Base-by-base conservation (phyloP, 2,113 vertebrate species). In the Cyanoderma ruficeps region DNA sequence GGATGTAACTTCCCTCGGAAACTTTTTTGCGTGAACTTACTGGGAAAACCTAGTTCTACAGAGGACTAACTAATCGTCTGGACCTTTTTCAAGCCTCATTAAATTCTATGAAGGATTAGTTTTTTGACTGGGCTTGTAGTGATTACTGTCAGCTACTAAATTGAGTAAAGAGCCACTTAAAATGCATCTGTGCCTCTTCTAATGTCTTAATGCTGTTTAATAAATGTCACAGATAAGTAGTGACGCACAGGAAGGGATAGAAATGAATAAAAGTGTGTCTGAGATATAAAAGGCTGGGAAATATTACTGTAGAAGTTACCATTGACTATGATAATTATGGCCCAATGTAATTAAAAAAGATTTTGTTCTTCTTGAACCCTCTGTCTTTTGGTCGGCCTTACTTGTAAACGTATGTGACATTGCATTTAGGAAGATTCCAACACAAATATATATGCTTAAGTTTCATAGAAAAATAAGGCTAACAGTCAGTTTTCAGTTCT, bases 101-200 rank as follows among this genome's bases (percentile, higher is more conserved):
- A 83, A 85, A 69, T 70, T 85, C 50, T 7, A 3, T 47, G 35
- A 90, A 83, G 55, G 55, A 74, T 72, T 95, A 76, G 33, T 39
- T 83, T 83, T 89, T 91, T 82, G 65, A 15, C n/a, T 78, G 65
- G 52, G 47, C 49, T 87, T 35, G 33, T 25, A 68, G 53, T 57
- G 50, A 82, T 88, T 92, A 69, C 56, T 83, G 61, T 95, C 82
- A 92, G 59, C 53, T 88, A 27, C 28, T 89, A 74, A 77, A 77
- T 5, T 63, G 46, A 78, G 27, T 59, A 17, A 56, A 84, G 53
- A 89, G 13, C 27, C 41, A 37, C 61, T 76, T 87, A 53, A 93
- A 93, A 92, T 80, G 33, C 16, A 42, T 57, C 25, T 74, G 23
- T 91, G 50, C 5, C 67, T 91, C 86, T 91, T 31, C 41, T 76